phyloP scores from a whole-genome alignment of 2,797 vertebrate genomes.

The Holocentrus rufus region DNA sequence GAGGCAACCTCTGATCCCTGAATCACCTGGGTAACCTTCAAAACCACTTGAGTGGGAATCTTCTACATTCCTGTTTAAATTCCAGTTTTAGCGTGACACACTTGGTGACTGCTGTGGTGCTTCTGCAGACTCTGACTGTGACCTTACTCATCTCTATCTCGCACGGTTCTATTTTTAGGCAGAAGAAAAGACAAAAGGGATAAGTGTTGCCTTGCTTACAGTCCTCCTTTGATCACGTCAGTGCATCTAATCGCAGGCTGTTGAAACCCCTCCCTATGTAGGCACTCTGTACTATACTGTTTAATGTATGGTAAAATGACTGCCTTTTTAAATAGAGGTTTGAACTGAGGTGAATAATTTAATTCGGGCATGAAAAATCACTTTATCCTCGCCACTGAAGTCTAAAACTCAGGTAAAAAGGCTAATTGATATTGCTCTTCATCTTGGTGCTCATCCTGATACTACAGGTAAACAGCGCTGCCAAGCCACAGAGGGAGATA shows the following conservation, averaged over 20 bases:
- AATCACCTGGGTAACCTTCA: conserved; percentile 16
- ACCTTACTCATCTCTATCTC: conserved; percentile 23
- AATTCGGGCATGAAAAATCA: neutral
- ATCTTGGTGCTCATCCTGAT: neutral
- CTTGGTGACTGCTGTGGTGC: neutral
- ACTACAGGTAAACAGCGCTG: conserved; percentile 13
- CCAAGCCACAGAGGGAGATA: conserved; percentile 40
- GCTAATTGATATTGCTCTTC: neutral
- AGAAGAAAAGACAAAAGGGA: conserved; percentile 14
- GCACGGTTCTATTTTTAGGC: conserved; percentile 37
- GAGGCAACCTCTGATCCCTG: conserved; percentile 4
- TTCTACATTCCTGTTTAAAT: neutral
- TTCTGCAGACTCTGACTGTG: conserved; percentile 25
- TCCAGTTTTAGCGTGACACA: conserved; percentile 33
- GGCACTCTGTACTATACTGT: neutral
- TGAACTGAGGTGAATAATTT: neutral
- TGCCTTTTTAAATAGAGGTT: neutral
- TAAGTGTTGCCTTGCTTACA: neutral
- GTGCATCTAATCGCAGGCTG: neutral
- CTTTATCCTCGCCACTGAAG: neutral
- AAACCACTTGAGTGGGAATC: conserved; percentile 2
- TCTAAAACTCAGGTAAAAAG: neutral
- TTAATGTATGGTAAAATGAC: neutral
- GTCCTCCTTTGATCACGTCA: neutral
- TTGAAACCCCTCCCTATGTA: neutral